Conservation (phyloP, 2,113 vertebrate species). For the Laticauda laticaudata region DNA sequence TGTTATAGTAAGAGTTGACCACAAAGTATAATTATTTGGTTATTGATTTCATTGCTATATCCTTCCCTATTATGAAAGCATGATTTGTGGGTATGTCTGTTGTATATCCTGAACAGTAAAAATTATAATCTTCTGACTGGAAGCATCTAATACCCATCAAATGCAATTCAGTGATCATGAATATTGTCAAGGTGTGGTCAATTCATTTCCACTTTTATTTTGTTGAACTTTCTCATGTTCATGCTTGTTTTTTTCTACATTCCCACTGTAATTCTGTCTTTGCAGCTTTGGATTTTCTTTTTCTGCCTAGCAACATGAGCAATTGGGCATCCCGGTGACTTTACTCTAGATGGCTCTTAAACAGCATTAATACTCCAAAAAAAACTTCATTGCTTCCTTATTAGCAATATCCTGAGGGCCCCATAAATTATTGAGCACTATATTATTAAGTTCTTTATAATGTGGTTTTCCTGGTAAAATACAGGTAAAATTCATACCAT, state of each 20-base stretch:
- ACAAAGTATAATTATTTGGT: neutral
- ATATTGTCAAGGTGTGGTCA: neutral
- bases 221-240: neutral
- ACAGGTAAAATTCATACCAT: neutral
- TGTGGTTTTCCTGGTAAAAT: neutral
- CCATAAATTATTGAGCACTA: neutral
- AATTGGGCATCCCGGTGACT: neutral
- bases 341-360: neutral
- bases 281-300: neutral
- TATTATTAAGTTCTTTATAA: neutral
- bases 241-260: neutral
- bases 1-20: neutral
- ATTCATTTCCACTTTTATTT: neutral
- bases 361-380: neutral
- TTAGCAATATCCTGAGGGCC: neutral
- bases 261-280: neutral
- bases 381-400: neutral
- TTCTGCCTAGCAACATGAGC: neutral
- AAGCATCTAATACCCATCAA: neutral
- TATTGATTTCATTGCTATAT: neutral
- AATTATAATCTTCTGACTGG: neutral
- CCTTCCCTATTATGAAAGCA: neutral
- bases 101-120: neutral
- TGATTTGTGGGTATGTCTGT: neutral
- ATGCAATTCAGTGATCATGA: neutral